Evolutionary conservation across 2,113 vertebrate genomes (phyloP).

Genomic region (Catharus minimus): DNA sequence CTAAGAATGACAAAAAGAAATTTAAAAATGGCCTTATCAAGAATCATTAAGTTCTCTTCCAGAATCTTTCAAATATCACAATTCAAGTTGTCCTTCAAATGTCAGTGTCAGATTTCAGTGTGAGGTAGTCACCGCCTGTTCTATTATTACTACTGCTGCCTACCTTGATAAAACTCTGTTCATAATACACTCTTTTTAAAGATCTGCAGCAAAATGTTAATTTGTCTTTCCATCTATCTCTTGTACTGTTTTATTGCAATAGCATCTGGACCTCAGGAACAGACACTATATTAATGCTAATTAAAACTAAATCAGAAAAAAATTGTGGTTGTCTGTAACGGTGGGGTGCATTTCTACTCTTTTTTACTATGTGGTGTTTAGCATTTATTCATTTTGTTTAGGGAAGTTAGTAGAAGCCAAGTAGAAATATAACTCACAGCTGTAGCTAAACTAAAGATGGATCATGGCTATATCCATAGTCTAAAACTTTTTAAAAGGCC

Average conservation of each 20-base stretch:
- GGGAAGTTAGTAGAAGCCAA: not conserved
- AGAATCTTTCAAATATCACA: not conserved
- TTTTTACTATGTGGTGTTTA: not conserved
- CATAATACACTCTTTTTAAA: not conserved
- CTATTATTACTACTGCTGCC: not conserved
- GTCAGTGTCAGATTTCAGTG: not conserved
- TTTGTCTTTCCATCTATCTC: not conserved
- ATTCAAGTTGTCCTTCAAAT: not conserved
- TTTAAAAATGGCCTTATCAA: not conserved
- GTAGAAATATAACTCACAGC: not conserved
- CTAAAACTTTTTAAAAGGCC: not conserved
- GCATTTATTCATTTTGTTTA: not conserved
- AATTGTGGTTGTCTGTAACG: not conserved
- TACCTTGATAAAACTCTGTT: not conserved
- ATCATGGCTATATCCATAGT: not conserved
- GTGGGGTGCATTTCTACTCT: not conserved
- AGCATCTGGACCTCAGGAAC: not conserved
- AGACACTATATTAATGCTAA: not conserved
- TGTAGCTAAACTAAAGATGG: not conserved
- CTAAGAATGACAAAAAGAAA: not conserved
- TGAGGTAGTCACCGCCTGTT: not conserved
- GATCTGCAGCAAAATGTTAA: not conserved
- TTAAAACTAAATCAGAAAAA: not conserved
- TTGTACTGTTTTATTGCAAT: not conserved
- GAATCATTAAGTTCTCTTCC: not conserved